phyloP scores from a whole-genome alignment of 2,888 invertebrate species.

The Lepidocyrtinus sp. region DNA sequence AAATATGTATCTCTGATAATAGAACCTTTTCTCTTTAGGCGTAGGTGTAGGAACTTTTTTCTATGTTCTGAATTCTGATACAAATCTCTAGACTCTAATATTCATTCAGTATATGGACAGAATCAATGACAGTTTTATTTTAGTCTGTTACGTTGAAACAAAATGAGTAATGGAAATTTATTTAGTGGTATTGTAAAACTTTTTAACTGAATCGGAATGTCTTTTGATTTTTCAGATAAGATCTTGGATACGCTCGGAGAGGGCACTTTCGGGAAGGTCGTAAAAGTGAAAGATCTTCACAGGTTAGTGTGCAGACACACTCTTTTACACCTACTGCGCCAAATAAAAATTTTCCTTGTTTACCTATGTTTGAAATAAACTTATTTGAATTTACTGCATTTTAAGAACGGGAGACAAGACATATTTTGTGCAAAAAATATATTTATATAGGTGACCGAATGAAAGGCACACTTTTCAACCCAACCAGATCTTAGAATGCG shows the following conservation, averaged over 20 bases:
- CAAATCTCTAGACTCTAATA: background rate
- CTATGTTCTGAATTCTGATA: background rate
- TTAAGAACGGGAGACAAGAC: too few relatives aligned
- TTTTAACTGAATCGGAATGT: background rate
- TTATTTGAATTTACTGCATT: too few relatives aligned
- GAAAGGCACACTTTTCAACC: too few relatives aligned
- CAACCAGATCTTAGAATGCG: too few relatives aligned
- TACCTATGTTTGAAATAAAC: too few relatives aligned
- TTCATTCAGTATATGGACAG: background rate
- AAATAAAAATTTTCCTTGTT: too few relatives aligned
- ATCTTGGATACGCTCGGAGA: constrained; percentile 98
- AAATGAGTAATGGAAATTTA: background rate
- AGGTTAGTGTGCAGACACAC: constrained; percentile 79
- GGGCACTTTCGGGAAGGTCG: constrained; percentile 99
- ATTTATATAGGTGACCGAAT: too few relatives aligned
- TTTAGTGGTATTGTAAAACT: background rate
- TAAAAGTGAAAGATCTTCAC: constrained; percentile 97
- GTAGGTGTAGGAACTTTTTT: background rate
- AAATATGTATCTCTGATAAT: too few relatives aligned
- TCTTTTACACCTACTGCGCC: background rate
- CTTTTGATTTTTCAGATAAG: constrained; percentile 87
- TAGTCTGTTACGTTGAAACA: background rate
- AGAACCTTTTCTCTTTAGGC: background rate
- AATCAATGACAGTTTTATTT: constrained; percentile 2
- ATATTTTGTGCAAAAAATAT: too few relatives aligned